Conservation (phyloP, 2,797 vertebrate species). For the Crenichthys baileyi region DNA sequence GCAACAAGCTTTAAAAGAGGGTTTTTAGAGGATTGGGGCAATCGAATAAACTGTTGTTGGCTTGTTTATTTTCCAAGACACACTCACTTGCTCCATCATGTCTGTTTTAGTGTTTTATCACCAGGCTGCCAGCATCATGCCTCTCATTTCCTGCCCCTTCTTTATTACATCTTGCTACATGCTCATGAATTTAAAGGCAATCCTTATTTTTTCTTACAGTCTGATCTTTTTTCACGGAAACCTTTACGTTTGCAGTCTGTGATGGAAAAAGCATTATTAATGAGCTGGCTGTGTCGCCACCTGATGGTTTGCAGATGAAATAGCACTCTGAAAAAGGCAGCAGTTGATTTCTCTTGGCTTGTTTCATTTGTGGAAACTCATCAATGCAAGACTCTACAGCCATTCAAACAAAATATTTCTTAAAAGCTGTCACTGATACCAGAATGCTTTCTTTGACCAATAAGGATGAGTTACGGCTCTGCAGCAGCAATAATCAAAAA, state of each 20-base stretch:
- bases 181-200: not conserved
- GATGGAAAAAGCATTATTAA: not conserved
- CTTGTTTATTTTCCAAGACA: conserved; percentile 24
- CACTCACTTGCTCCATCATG: conserved; percentile 19
- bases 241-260: not conserved
- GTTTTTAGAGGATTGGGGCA: conserved; percentile 26
- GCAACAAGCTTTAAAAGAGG: not conserved
- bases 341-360: conserved; percentile 65
- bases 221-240: conserved; percentile 4
- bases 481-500: conserved; percentile 71
- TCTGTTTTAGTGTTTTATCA: conserved; percentile 42
- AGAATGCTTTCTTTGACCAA: conserved; percentile 54
- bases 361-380: conserved; percentile 64
- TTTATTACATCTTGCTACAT: conserved; percentile 9
- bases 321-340: conserved; percentile 45
- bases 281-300: conserved; percentile 28
- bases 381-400: conserved; percentile 64
- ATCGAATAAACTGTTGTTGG: conserved; percentile 17
- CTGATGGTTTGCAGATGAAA: conserved; percentile 51
- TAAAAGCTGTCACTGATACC: conserved; percentile 62
- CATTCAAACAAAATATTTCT: conserved; percentile 69
- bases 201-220: not conserved
- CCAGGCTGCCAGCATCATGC: conserved; percentile 17
- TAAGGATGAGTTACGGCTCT: conserved; percentile 62
- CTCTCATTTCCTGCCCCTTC: not conserved